Evolutionary conservation across 2,113 vertebrate genomes (phyloP).

Genomic region (Ochotona curzoniae): DNA sequence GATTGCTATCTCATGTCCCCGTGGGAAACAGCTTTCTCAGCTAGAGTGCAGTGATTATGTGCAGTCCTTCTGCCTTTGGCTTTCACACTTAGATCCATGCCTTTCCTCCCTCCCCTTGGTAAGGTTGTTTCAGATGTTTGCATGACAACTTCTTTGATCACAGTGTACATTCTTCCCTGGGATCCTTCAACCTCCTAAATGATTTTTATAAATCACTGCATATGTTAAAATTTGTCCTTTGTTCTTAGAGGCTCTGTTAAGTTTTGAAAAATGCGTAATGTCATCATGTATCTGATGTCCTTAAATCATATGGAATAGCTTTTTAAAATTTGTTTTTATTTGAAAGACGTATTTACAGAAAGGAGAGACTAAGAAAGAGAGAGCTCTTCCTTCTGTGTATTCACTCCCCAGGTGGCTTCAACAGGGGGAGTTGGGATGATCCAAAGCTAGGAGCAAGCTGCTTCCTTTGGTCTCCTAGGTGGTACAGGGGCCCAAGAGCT

Average conservation of each 20-base stretch:
- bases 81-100: not conserved
- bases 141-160: not conserved
- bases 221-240: constrained; percentile 10
- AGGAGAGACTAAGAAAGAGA: too few relatives aligned
- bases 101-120: not conserved
- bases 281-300: not conserved
- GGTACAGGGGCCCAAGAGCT: too few relatives aligned
- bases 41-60: constrained; percentile 7
- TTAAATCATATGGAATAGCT: not conserved
- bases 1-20: not conserved
- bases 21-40: not conserved
- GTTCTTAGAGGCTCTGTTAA: not conserved
- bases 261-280: constrained; percentile 21
- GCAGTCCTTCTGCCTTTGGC: not conserved
- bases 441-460: too few relatives aligned
- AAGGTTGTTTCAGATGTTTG: not conserved
- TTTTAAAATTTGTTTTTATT: too few relatives aligned
- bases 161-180: constrained; percentile 14
- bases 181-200: not conserved
- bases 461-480: too few relatives aligned
- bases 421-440: too few relatives aligned
- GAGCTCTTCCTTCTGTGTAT: too few relatives aligned
- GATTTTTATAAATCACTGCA: not conserved
- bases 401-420: too few relatives aligned
- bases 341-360: too few relatives aligned